phyloP scores from a whole-genome alignment of 2,113 vertebrate species.

The Cathartes aura region DNA sequence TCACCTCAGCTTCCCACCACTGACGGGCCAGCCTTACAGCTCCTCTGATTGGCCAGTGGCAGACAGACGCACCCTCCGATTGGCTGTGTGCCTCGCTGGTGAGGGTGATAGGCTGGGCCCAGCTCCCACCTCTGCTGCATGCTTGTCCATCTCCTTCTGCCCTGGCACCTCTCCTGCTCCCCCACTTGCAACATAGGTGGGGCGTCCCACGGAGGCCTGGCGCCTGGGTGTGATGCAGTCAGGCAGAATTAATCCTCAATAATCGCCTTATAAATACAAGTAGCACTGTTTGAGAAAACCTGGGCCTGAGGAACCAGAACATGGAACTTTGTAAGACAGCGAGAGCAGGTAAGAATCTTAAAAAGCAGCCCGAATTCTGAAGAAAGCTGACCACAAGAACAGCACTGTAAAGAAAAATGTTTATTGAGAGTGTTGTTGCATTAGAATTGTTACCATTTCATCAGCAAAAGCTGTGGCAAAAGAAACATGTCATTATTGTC shows the following conservation, averaged over 20 bases:
- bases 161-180: too few relatives aligned
- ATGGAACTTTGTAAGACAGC: not conserved
- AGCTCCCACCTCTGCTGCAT: not conserved
- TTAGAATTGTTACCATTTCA: constrained; percentile 10
- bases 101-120: not conserved
- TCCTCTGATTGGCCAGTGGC: not conserved
- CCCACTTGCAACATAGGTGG: accelerated
- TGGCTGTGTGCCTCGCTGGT: not conserved
- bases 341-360: not conserved
- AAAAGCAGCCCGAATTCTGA: not conserved
- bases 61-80: not conserved
- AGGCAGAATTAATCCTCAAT: not conserved
- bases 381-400: constrained; percentile 21
- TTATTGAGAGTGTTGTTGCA: constrained; percentile 49
- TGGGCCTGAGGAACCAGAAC: not conserved
- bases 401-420: constrained; percentile 32
- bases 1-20: not conserved
- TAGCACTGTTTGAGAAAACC: not conserved
- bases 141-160: not conserved
- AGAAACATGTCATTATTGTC: not conserved
- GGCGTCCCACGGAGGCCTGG: not conserved
- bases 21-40: not conserved
- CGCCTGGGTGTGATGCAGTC: not conserved
- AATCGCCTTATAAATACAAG: constrained; percentile 5
- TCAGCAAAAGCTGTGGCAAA: not conserved